Evolutionary conservation across 2,113 vertebrate species (phyloP).

Genomic region (Oryzias celebensis): DNA sequence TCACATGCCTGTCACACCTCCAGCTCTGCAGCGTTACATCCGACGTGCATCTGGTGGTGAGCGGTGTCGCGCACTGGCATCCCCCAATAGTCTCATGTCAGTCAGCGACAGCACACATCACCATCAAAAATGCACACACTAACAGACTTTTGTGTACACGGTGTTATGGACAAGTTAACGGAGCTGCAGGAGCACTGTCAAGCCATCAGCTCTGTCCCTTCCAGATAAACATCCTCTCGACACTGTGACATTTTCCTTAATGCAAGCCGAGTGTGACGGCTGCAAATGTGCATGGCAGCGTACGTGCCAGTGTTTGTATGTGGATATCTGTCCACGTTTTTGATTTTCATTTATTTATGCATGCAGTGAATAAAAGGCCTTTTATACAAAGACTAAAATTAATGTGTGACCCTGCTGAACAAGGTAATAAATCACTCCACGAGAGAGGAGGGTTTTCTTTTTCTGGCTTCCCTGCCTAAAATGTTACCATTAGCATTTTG

Average conservation of each 20-base stretch:
- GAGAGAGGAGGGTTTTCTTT: constrained; percentile 49
- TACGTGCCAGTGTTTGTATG: not conserved
- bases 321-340: constrained; percentile 31
- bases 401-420: constrained; percentile 71
- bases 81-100: constrained; percentile 59
- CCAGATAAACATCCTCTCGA: constrained; percentile 75
- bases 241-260: constrained; percentile 67
- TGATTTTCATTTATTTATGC: constrained; percentile 76
- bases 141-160: constrained; percentile 6
- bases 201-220: constrained; percentile 72
- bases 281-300: constrained; percentile 19
- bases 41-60: constrained; percentile 62
- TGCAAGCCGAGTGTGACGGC: constrained; percentile 40
- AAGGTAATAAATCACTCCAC: constrained; percentile 71
- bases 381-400: constrained; percentile 76
- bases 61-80: constrained; percentile 40
- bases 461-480: constrained; percentile 47
- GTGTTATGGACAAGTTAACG: constrained; percentile 23
- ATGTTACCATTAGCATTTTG: constrained; percentile 77
- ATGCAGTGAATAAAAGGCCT: constrained; percentile 67
- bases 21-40: constrained; percentile 68
- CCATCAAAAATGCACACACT: constrained; percentile 31
- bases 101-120: constrained; percentile 69
- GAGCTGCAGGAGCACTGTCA: constrained; percentile 55
- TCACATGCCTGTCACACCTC: constrained; percentile 74